phyloP scores from a whole-genome alignment of 1,140 invertebrate genomes.

The Trachelipus rathkii region DNA sequence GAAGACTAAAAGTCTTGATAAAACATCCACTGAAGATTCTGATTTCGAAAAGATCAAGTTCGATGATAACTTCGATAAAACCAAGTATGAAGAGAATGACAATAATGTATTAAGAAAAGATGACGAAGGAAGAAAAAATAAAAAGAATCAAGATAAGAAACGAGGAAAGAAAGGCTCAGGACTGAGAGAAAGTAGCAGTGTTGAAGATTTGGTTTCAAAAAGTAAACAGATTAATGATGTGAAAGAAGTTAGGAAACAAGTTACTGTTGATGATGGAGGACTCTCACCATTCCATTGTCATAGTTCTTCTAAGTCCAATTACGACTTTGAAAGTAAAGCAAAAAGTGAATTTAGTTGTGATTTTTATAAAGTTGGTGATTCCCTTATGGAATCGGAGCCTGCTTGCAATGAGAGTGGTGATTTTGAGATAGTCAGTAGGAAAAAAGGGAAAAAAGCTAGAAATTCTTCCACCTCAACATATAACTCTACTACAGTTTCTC shows the following conservation, averaged over 20 bases:
- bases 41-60: background rate
- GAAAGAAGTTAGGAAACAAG: slow-evolving; percentile 38
- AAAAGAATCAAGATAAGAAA: slow-evolving; percentile 26
- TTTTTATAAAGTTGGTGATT: slow-evolving; percentile 42
- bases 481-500: slow-evolving; percentile 16
- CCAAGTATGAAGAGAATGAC: background rate
- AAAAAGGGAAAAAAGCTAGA: slow-evolving; percentile 31
- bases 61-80: background rate
- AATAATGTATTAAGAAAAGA: background rate
- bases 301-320: slow-evolving; percentile 28
- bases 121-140: background rate
- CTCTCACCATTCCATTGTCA: slow-evolving; percentile 31
- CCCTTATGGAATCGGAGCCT: slow-evolving; percentile 26
- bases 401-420: slow-evolving; percentile 34
- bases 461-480: background rate
- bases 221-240: slow-evolving; percentile 37
- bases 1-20: background rate
- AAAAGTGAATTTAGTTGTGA: slow-evolving; percentile 40
- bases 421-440: slow-evolving; percentile 41
- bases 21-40: background rate
- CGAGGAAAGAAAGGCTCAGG: slow-evolving; percentile 24
- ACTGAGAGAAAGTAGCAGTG: slow-evolving; percentile 38
- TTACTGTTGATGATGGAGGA: slow-evolving; percentile 43
- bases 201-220: slow-evolving; percentile 43
- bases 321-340: background rate